phyloP scores from a whole-genome alignment of 2,888 invertebrate species.

The Tenthredo mesomela region DNA sequence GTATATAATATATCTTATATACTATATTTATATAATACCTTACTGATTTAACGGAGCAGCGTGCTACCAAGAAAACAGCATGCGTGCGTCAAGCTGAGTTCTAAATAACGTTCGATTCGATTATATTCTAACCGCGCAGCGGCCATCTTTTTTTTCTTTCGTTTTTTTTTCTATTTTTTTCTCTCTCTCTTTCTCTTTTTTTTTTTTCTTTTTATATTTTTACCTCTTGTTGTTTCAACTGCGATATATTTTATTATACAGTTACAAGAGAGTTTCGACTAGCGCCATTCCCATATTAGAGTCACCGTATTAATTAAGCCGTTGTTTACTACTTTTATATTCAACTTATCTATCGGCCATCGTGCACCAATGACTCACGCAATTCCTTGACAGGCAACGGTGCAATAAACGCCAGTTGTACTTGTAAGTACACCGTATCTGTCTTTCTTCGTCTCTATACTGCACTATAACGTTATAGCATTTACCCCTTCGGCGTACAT shows the following conservation, averaged over 20 bases:
- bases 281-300: constrained; percentile 27
- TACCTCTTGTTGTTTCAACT: constrained; percentile 44
- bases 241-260: constrained; percentile 44
- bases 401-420: constrained; percentile 53
- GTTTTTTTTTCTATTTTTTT: not conserved
- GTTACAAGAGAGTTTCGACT: not conserved
- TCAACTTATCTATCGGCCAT: constrained; percentile 48
- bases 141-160: constrained; percentile 20
- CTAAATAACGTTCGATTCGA: constrained; percentile 45
- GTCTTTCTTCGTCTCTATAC: constrained; percentile 6
- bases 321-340: constrained; percentile 51
- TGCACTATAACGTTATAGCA: constrained; percentile 6
- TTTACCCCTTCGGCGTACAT: constrained; percentile 45
- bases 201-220: not conserved
- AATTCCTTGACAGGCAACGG: constrained; percentile 49
- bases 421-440: constrained; percentile 44
- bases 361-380: constrained; percentile 52
- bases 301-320: constrained; percentile 49
- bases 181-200: not conserved
- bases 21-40: not conserved
- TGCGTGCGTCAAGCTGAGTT: constrained; percentile 48
- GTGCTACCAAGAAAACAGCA: constrained; percentile 18
- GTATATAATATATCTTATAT: not conserved
- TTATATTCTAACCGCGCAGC: constrained; percentile 25
- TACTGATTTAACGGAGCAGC: not conserved